phyloP scores from a whole-genome alignment of 2,113 vertebrate genomes.

The Cathartes aura region DNA sequence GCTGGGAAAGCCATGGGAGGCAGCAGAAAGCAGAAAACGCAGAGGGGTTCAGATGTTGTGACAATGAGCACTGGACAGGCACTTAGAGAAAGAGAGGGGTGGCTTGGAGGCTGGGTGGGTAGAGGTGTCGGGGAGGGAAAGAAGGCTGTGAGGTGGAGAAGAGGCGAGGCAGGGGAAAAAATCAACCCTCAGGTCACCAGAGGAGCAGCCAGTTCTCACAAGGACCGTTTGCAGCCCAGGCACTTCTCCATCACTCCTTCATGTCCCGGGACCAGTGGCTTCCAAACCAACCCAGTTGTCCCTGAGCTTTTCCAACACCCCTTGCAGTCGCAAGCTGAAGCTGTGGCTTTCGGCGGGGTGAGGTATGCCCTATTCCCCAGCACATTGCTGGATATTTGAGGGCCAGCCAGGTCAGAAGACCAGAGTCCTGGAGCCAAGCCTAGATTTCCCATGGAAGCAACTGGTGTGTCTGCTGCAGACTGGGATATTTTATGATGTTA shows the following conservation, averaged over 20 bases:
- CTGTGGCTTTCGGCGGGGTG: not conserved
- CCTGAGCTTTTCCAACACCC: not conserved
- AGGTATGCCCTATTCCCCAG: not conserved
- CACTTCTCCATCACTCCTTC: not conserved
- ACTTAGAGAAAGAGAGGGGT: no score
- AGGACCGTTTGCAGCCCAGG: not conserved
- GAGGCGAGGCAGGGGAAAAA: not conserved
- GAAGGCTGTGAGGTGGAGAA: not conserved
- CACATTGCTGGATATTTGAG: not conserved
- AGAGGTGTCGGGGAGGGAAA: not conserved
- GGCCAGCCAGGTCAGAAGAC: not conserved
- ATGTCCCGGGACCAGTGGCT: not conserved
- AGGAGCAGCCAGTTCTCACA: not conserved
- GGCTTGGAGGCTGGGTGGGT: not conserved
- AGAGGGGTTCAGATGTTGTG: not conserved
- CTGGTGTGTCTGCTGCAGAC: not conserved
- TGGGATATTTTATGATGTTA: not conserved
- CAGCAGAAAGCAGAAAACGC: not conserved
- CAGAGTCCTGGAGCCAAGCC: not conserved
- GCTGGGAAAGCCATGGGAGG: not conserved
- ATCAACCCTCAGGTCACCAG: not conserved
- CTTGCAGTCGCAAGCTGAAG: not conserved
- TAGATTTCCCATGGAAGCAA: not conserved
- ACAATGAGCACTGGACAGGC: not conserved
- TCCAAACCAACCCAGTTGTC: not conserved